Evolutionary conservation across 1,140 invertebrate species (phyloP), one percentile per base, ranked within the genome.

Genomic region (Ceratina japonica): DNA sequence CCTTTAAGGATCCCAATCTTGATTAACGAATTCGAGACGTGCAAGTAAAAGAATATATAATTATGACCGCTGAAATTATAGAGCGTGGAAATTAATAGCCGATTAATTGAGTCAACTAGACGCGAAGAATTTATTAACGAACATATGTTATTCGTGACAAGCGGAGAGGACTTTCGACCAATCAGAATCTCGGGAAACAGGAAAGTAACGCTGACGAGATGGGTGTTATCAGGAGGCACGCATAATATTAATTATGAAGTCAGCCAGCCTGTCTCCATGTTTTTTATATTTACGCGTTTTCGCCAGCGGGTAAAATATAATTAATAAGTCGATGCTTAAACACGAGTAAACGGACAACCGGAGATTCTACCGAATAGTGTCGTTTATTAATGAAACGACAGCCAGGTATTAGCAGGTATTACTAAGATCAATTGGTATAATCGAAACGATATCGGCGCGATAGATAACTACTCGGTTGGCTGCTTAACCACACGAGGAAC

Each of bases 161-260:
- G 54, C 3, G 54, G 20, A 13, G 16, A 52, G 16, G 8, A 51
- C 37, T n/a, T 10, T 10, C 3, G 13, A 12, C 5, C 31, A 20
- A 64, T 16, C 15, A 16, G 37, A 20, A 49, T 51, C 10, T 22
- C 24, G 58, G 7, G 2, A 20, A 56, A 70, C 12, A 70, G 20
- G 52, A 31, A 37, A 56, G 18, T 64, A n/a, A 20, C 16, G 10
- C 31, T 44, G 37, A 44, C 16, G 16, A 16, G 10, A 69, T 44
- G 16, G 2, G 1, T n/a, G 24, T 31, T 54, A 54, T 69, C 1
- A 31, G 0, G 5, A 27, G 24, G 22, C 22, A 69, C 16, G 13
- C 5, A 56, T 56, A 18, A 56, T 44, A 68, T 68, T 24, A 20
- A 68, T 27, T 68, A 68, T 13, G 10, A 68, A 51, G 37, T 44